Evolutionary conservation across 2,113 vertebrate species (phyloP), one percentile per base, ranked within the genome.

Genomic region (Halichoeres trimaculatus): DNA sequence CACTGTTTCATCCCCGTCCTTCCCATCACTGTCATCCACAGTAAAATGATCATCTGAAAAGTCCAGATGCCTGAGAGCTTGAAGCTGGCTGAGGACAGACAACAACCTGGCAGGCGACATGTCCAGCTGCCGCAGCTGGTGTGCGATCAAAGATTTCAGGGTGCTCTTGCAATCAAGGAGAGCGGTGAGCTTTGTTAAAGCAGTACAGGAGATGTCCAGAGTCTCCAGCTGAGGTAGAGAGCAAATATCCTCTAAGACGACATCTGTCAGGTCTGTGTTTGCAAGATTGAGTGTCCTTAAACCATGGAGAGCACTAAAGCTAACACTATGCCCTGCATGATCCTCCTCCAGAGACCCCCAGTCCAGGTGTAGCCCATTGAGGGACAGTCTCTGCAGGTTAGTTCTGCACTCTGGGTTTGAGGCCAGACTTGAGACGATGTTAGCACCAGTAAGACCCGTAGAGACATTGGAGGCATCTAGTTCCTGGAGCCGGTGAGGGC

Each of bases 31-130:
- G 60, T 75, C 81, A 9, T 74, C 79, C 1, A n/a, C 41, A 35
- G 95, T 94, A 50, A 97, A 95, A 76, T 95, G 97, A 89, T 98
- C 95, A 41, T 97, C 95, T 0, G 97, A 99, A 87, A 99, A 96
- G 87, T 99, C 98, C 64, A 99, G 93, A 76, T 99, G 96, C 74
- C 94, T 95, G 78, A 99, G 93, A 17, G 92, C 85, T 19, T 91
- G 91, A 10, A 99, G 94, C 78, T 96, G 96, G 81, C 92, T 85
- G 71, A 98, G 93, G 57, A 99, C 95, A 56, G 93, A 95, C 63
- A 98, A 74, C 68, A 98, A 89, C 77, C 95, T 93, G 5, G 94
- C 91, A 0, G 96, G 94, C 0, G 94, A 95, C 97, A 96, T 98
- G 80, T 96, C 95, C 86, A 99, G 92, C 81, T 93, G 95, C 87